Evolutionary conservation across 53 echinoderm and acorn worm genomes (phyloP).

Genomic region (Holothuria leucospilota): DNA sequence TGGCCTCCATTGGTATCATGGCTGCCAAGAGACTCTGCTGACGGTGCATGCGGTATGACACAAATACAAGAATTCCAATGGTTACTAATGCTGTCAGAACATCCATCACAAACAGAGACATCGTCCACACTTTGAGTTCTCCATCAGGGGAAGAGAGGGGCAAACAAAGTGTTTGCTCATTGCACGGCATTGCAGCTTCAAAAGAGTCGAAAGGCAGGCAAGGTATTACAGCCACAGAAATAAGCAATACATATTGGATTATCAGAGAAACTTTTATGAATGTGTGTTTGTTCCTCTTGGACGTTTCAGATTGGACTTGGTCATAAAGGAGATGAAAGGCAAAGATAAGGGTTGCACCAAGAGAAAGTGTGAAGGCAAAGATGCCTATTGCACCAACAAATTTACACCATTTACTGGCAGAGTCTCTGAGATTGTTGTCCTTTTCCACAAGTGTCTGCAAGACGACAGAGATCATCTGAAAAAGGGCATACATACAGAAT

Average conservation of each 20-base stretch:
- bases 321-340: conserved; percentile 73
- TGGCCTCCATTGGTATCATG: conserved; percentile 94
- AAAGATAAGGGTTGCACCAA: conserved; percentile 80
- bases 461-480: conserved; percentile 59
- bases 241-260: conserved; percentile 63
- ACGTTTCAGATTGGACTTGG: conserved; percentile 31
- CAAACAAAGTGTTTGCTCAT: conserved; percentile 75
- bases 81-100: conserved; percentile 69
- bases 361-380: conserved; percentile 62
- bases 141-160: conserved; percentile 56
- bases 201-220: conserved; percentile 80
- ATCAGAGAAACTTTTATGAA: conserved; percentile 67
- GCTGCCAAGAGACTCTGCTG: conserved; percentile 65
- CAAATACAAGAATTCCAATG: conserved; percentile 67
- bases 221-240: conserved; percentile 65
- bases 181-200: conserved; percentile 50
- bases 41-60: conserved; percentile 80
- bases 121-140: conserved; percentile 74
- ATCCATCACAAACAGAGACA: conserved; percentile 72
- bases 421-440: background rate
- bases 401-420: conserved; percentile 67
- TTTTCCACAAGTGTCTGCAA: conserved; percentile 36
- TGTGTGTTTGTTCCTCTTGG: conserved; percentile 52
- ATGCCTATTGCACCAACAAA: conserved; percentile 82
- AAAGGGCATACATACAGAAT: conserved; percentile 56